Conservation (phyloP, 2,888 invertebrate genomes). For the Athalia cordata region DNA sequence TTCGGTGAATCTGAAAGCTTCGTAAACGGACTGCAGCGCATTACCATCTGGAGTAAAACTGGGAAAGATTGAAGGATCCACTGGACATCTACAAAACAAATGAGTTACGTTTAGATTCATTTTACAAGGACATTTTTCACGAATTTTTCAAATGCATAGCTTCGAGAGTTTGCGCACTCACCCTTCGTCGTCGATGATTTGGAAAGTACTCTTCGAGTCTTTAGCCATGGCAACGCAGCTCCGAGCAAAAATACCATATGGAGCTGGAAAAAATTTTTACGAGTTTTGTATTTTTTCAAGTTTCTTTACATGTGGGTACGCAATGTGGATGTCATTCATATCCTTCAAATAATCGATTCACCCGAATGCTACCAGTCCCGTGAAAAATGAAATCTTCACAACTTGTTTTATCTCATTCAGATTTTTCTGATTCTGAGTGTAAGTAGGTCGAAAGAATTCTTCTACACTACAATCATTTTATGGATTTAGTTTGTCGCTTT, state of each 20-base stretch:
- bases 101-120: too few species aligned
- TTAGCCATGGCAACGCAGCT: constrained; percentile 98
- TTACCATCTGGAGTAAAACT: constrained; percentile 93
- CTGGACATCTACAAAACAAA: constrained; percentile 82
- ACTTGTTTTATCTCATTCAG: constrained; percentile 1
- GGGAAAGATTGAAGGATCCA: constrained; percentile 95
- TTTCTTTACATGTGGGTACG: background rate
- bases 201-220: constrained; percentile 96
- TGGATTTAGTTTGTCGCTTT: background rate
- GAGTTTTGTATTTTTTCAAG: background rate
- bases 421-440: background rate
- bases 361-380: too few species aligned
- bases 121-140: too few species aligned
- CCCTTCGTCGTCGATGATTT: constrained; percentile 97
- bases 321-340: background rate
- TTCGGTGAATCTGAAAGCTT: constrained; percentile 96
- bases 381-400: constrained; percentile 3
- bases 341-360: too few species aligned
- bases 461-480: constrained; percentile 23
- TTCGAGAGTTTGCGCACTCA: constrained; percentile 62
- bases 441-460: constrained; percentile 26
- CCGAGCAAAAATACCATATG: constrained; percentile 95
- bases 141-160: constrained; percentile 30
- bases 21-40: constrained; percentile 92
- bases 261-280: constrained; percentile 79